A percentile compares a stretch with the other conserved stretches of the same genome.
Conservation (phyloP, 2,888 invertebrate genomes). For the Leptinotarsa peninsularis region DNA sequence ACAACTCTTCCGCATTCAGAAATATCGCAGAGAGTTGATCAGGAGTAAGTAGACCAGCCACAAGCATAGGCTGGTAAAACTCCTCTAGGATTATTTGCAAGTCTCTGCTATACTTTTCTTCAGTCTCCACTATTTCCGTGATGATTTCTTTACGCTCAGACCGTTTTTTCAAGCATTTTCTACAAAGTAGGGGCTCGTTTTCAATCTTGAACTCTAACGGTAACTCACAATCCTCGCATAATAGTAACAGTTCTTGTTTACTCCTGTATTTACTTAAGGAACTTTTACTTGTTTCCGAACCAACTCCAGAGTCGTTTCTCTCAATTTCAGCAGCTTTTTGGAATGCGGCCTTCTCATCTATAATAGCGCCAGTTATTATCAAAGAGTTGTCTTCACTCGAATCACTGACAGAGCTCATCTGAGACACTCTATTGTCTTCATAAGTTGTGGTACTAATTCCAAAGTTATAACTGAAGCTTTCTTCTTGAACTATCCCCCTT, state of each 20-base stretch:
- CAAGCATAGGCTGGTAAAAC: conserved; percentile 92
- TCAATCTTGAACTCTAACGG: conserved; percentile 78
- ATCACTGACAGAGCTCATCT: conserved; percentile 85
- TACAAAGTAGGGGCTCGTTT: conserved; percentile 85
- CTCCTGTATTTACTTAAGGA: conserved; percentile 81
- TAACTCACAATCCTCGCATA: conserved; percentile 90
- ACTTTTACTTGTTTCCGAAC: conserved; percentile 90
- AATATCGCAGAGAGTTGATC: conserved; percentile 94
- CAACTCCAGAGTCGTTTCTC: conserved; percentile 92
- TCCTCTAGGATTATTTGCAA: conserved; percentile 92
- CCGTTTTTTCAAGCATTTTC: conserved; percentile 88
- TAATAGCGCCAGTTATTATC: conserved; percentile 71
- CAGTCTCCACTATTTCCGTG: conserved; percentile 95
- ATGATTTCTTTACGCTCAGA: conserved; percentile 94
- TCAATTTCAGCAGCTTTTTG: conserved; percentile 83
- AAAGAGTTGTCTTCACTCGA: conserved; percentile 87
- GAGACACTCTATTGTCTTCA: conserved; percentile 76
- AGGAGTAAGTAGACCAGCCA: conserved; percentile 89
- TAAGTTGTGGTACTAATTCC: conserved; percentile 66
- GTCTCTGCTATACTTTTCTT: conserved; percentile 94
- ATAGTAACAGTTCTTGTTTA: conserved; percentile 68
- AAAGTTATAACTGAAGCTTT: conserved; percentile 74
- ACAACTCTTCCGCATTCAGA: conserved; percentile 91
- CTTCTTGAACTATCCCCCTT: conserved; percentile 78
- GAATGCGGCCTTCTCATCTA: conserved; percentile 70